Conservation (phyloP, 2,113 vertebrate genomes). For the Reinhardtius hippoglossoides region DNA sequence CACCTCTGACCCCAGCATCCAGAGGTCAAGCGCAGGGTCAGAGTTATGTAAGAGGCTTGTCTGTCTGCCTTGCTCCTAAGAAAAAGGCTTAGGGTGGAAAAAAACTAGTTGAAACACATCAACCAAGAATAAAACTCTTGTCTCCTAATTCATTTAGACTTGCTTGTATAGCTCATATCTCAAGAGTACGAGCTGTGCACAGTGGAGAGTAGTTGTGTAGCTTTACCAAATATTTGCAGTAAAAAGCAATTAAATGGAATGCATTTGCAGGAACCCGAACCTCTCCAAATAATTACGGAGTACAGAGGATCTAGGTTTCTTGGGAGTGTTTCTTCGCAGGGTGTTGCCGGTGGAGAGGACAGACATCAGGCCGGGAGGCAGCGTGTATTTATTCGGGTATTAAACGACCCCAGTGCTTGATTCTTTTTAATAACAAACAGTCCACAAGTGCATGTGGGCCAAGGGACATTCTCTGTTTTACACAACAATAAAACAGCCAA, state of each 20-base stretch:
- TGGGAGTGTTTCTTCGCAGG: conserved; percentile 57
- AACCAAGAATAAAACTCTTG: conserved; percentile 11
- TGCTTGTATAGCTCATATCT: conserved; percentile 26
- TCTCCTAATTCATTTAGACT: conserved; percentile 28
- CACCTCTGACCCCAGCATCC: conserved; percentile 26
- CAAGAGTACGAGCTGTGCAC: conserved; percentile 22
- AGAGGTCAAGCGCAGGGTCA: conserved; percentile 22
- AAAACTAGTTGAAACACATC: conserved; percentile 6
- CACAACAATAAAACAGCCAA: conserved; percentile 52
- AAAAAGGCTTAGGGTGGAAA: conserved; percentile 4
- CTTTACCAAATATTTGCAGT: conserved; percentile 78
- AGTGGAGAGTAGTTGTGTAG: conserved; percentile 28
- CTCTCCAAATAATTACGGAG: conserved; percentile 73
- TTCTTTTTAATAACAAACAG: conserved; percentile 66
- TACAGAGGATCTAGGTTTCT: conserved; percentile 53
- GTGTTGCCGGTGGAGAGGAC: conserved; percentile 38
- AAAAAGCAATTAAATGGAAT: conserved; percentile 79
- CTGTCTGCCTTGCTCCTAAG: background rate
- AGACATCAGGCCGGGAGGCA: conserved; percentile 56
- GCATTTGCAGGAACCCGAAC: conserved; percentile 76
- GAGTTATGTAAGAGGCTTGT: conserved; percentile 17
- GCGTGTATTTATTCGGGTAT: conserved; percentile 76
- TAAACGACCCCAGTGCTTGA: conserved; percentile 52
- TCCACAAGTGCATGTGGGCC: conserved; percentile 23
- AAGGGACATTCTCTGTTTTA: conserved; percentile 46